Evolutionary conservation across 2,888 invertebrate genomes (phyloP), one percentile per base, ranked within the genome.

Genomic region (Oscheius myriophilus): DNA sequence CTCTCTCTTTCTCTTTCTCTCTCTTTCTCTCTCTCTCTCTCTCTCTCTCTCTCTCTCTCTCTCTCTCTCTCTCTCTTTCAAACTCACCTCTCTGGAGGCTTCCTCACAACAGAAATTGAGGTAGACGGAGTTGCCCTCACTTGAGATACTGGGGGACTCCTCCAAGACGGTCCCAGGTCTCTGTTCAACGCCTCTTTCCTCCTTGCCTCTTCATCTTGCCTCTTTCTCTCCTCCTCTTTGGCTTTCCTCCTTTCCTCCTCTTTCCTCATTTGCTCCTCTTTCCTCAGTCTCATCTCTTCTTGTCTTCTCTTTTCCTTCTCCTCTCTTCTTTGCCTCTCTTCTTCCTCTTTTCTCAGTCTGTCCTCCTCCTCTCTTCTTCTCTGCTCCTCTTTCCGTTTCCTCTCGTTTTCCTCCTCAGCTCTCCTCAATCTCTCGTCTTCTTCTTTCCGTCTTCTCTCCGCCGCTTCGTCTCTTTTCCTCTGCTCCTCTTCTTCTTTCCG

Each of bases 371-470:
- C 16, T 49, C 21, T 11, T 49, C 11, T 18, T 49, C 49, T 16
- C 11, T 16, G 11, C 49, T 16, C 49, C 33, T 33, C n/a, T n/a
- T n/a, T n/a, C n/a, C n/a, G n/a, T n/a, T 33, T 33, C 33, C 33
- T 33, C 33, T 33, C 9, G 33, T 33, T 33, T 33, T 9, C 33
- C 33, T 33, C 33, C 9, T 3, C 33, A 6, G 3, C 33, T 33
- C 9, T 33, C 9, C 33, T 33, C 33, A n/a, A 1, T n/a, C 57
- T 57, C 57, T n/a, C n/a, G 2, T 41, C 42, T 2, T 41, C 57
- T 42, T 41, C 18, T 18, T 41, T 57, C 57, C 41, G 41, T 57
- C 26, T 52, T 21, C 52, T 52, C 52, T 52, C 18, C 11, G 39
- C 39, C 57, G 41, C 57, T 41, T 33, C 57, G 16, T 18, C 25